A percentile compares a stretch with the other conserved stretches of the same genome.
phyloP scores from a whole-genome alignment of 2,113 vertebrate species.

The Cavia aperea region DNA sequence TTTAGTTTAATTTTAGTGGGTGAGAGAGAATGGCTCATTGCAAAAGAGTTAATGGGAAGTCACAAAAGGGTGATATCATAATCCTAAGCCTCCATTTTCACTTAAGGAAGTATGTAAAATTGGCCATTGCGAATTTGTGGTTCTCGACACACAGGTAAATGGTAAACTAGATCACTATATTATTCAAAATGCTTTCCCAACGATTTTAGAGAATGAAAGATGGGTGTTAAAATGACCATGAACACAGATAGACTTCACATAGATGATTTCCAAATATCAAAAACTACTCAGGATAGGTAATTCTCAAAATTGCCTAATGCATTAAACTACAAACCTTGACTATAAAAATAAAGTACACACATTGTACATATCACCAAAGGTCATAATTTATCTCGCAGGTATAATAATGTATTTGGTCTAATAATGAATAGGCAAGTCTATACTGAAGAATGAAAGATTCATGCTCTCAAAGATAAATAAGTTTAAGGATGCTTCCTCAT shows the following conservation, averaged over 20 bases:
- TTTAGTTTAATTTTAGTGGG: too few species aligned
- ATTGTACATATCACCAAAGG: neutral
- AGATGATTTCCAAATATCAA: neutral
- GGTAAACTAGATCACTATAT: neutral
- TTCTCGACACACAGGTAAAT: neutral
- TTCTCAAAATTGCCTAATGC: neutral
- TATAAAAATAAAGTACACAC: neutral
- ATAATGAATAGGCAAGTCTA: neutral
- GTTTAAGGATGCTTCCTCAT: neutral
- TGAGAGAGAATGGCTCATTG: too few species aligned
- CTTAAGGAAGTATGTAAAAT: too few species aligned
- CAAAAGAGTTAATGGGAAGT: too few species aligned
- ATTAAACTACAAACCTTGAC: neutral
- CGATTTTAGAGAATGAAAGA: neutral
- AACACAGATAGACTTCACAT: neutral
- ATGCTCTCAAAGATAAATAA: constrained; percentile 27
- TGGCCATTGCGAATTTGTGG: too few species aligned
- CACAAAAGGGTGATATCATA: too few species aligned
- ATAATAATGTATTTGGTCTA: neutral
- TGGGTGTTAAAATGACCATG: neutral
- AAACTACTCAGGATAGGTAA: neutral
- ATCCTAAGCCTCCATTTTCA: too few species aligned
- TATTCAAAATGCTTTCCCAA: too few species aligned
- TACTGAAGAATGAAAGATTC: constrained; percentile 29
- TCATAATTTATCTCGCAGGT: constrained; percentile 14